Percentiles rank a stretch among this genome's conserved stretches.
Conservation (phyloP, 2,888 invertebrate species). For the Brenthis ino region DNA sequence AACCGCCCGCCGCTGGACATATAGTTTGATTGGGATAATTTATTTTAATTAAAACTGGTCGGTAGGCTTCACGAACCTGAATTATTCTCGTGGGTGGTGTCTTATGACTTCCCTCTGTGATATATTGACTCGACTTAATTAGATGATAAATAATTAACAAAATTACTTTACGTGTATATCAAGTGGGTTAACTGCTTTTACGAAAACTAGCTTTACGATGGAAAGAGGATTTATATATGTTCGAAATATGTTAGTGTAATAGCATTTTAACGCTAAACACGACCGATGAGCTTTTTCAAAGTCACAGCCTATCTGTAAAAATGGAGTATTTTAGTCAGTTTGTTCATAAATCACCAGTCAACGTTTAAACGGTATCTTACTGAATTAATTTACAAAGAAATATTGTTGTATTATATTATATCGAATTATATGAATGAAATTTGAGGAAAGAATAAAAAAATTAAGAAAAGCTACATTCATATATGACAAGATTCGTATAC, state of each 20-base stretch:
- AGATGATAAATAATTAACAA: conserved; percentile 46
- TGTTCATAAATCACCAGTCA: not conserved
- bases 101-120: conserved; percentile 46
- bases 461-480: too few relatives aligned
- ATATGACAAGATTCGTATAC: too few relatives aligned
- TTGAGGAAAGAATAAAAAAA: too few relatives aligned
- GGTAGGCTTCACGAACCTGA: conserved; percentile 38
- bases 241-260: conserved; percentile 31
- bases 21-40: conserved; percentile 45
- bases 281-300: conserved; percentile 17
- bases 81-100: conserved; percentile 45
- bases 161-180: conserved; percentile 42
- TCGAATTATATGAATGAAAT: too few relatives aligned
- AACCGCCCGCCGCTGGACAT: conserved; percentile 14
- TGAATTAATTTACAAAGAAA: not conserved
- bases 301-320: not conserved
- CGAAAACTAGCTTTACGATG: not conserved
- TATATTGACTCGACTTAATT: conserved; percentile 47
- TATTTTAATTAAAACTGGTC: conserved; percentile 50
- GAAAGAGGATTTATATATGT: not conserved
- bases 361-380: not conserved
- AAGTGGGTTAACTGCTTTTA: conserved; percentile 37
- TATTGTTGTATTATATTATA: too few relatives aligned
- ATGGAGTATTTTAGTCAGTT: not conserved
- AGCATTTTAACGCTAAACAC: conserved; percentile 28